Base-by-base conservation (phyloP, 1,140 invertebrate genomes). In the Drosophila sp. region DNA sequence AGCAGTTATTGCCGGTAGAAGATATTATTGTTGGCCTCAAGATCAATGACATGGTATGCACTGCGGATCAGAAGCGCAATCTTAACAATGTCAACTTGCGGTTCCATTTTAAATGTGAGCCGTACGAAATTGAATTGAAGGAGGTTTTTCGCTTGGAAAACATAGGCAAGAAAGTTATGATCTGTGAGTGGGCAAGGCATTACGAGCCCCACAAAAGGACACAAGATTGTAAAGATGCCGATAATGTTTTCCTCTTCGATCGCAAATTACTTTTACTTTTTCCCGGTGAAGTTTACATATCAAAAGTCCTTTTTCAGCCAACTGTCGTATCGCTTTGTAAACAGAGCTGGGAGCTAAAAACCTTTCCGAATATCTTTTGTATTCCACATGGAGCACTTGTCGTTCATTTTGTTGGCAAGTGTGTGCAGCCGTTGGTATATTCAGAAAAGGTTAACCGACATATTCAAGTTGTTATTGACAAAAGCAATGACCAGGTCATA, bases 131-230 rank as follows among this genome's bases (percentile, higher is more conserved):
- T 0, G 57, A 72, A 1, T 0, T 62, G 0, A 72, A 78, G 57
- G 48, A 75, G 0, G 64, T 90, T 2, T 9, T 91, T 14, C 66
- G 62, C 21, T 7, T 91, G 4, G 82, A 91, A 43, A 91, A 91
- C 32, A 53, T 91, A 2, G 86, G 90, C 3, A 41, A 32, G 0
- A 46, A 48, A 5, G 14, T 76, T 0, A n/a, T 91, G 11, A 63
- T 50, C n/a, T 84, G 80, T 50, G 48, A 76, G 4, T 91, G 81
- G 90, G 5, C 9, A n/a, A 36, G 7, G 5, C 16, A 16, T 13
- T 16, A 8, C 14, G 48, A 36, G 9, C 0, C 0, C 8, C 2
- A 2, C 18, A 54, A 21, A 0, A 32, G 9, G 7, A 5, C 9
- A 18, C 14, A 4, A 11, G 14, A 6, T 6, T 27, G 9, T n/a